Percentiles rank a stretch among this genome's conserved stretches.
These are phyloP conservation scores for Paratrypauchen microcephalus DNA, from an alignment of 2,797 vertebrate genomes.

Conservation along the genomic window DNA sequence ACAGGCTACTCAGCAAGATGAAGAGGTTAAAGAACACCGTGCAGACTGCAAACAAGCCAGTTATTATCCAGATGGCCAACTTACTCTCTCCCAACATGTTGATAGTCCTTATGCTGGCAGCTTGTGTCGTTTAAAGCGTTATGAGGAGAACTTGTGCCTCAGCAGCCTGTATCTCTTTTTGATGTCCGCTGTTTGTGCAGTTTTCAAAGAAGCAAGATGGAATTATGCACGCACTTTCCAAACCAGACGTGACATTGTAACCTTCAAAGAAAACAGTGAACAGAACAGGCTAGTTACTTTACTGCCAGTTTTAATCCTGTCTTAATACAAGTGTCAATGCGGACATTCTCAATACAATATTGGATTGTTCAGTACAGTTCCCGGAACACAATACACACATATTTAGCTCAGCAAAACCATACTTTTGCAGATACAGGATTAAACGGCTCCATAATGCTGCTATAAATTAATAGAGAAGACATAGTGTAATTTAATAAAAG, in stretches of 20 bases:
- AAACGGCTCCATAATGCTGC: too few relatives aligned
- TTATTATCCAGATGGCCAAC: constrained; percentile 64
- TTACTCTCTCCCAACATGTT: constrained; percentile 40
- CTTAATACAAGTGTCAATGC: not conserved
- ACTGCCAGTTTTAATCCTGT: not conserved
- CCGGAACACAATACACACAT: too few relatives aligned
- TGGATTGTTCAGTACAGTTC: too few relatives aligned
- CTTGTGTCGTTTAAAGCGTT: constrained; percentile 10
- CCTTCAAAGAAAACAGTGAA: constrained; percentile 7
- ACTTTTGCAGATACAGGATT: too few relatives aligned
- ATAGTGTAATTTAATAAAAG: too few relatives aligned
- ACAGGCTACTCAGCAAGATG: constrained; percentile 68
- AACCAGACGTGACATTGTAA: constrained; percentile 42
- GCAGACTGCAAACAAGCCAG: constrained; percentile 56
- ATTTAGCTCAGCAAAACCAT: too few relatives aligned
- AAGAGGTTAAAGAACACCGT: constrained; percentile 75
- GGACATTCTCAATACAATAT: too few relatives aligned
- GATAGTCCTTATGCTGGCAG: constrained; percentile 12
- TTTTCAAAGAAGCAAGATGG: constrained; percentile 45
- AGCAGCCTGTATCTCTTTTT: constrained; percentile 24
- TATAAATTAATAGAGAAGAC: too few relatives aligned
- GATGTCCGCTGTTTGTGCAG: constrained; percentile 29
- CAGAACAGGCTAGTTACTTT: not conserved
- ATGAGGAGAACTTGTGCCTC: constrained; percentile 17
- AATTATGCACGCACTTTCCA: constrained; percentile 34